A percentile compares a stretch with the other conserved stretches of the same genome.
phyloP scores from a whole-genome alignment of 2,113 vertebrate species.

The Phrynosoma platyrhinos region DNA sequence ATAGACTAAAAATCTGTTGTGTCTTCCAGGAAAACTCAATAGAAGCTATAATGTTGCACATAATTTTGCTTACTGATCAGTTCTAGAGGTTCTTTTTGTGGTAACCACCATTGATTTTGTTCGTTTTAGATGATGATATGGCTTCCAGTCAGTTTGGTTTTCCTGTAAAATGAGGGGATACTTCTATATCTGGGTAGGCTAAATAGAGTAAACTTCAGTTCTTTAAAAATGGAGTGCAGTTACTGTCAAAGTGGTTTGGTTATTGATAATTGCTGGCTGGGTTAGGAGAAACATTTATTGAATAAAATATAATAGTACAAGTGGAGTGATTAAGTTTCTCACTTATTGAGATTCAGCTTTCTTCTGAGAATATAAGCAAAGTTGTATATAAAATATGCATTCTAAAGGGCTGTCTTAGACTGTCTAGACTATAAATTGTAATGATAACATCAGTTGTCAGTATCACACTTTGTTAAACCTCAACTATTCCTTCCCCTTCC shows the following conservation, averaged over 20 bases:
- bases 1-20: background rate
- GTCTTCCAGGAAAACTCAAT: background rate
- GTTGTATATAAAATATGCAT: background rate
- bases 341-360: background rate
- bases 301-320: background rate
- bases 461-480: background rate
- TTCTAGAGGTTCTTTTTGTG: conserved; percentile 47
- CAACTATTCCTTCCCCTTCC: background rate
- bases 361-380: background rate
- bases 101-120: conserved; percentile 41
- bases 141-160: conserved; percentile 38
- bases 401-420: background rate
- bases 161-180: conserved; percentile 48
- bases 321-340: background rate
- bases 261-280: conserved; percentile 18
- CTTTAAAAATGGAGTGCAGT: conserved; percentile 33
- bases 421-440: conserved; percentile 26
- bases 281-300: conserved; percentile 6
- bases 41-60: conserved; percentile 11
- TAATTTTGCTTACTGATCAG: conserved; percentile 41
- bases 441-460: background rate
- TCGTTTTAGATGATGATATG: conserved; percentile 40
- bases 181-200: conserved; percentile 2
- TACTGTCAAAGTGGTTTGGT: conserved; percentile 9
- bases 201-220: conserved; percentile 7